A percentile compares a stretch with the other conserved stretches of the same genome.
phyloP scores from a whole-genome alignment of 2,797 vertebrate species.

The Typhlichthys subterraneus region DNA sequence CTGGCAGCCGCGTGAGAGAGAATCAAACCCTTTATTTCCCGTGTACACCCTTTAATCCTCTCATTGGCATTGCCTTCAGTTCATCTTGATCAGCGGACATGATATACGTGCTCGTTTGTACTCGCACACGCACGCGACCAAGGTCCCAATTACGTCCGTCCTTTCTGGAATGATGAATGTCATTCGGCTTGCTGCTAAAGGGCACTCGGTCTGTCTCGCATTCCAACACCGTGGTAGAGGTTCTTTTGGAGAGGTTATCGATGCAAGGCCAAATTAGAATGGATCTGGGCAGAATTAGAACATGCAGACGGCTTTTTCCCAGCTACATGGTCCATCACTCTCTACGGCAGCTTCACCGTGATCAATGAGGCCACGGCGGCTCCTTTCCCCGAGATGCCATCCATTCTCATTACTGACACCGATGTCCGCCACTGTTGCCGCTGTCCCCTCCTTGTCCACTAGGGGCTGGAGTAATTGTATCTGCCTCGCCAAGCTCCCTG shows the following conservation, averaged over 20 bases:
- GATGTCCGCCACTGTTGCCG: constrained; percentile 32
- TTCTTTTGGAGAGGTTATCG: constrained; percentile 63
- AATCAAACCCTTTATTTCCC: constrained; percentile 61
- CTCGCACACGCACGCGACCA: constrained; percentile 24
- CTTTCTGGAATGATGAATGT: constrained; percentile 42
- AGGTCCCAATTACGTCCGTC: constrained; percentile 38
- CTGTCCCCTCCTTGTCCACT: constrained; percentile 31
- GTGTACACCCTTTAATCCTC: constrained; percentile 39
- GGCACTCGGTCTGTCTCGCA: constrained; percentile 23
- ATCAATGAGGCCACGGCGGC: constrained; percentile 62
- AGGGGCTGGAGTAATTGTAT: constrained; percentile 34
- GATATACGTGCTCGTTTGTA: neutral
- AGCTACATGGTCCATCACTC: constrained; percentile 45
- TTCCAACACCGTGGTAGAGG: constrained; percentile 28
- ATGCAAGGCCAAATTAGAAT: constrained; percentile 74
- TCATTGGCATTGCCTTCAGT: constrained; percentile 52
- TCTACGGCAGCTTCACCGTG: constrained; percentile 33
- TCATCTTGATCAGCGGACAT: constrained; percentile 32
- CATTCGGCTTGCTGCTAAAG: constrained; percentile 27
- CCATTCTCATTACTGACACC: constrained; percentile 70
- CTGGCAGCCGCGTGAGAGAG: constrained; percentile 37
- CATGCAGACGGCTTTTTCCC: constrained; percentile 50
- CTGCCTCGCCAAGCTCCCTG: constrained; percentile 15
- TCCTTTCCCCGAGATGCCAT: constrained; percentile 50
- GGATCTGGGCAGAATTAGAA: constrained; percentile 69